Percentiles rank a stretch among this genome's conserved stretches.
phyloP scores from a whole-genome alignment of 2,113 vertebrate genomes.

The Leiothrix lutea region DNA sequence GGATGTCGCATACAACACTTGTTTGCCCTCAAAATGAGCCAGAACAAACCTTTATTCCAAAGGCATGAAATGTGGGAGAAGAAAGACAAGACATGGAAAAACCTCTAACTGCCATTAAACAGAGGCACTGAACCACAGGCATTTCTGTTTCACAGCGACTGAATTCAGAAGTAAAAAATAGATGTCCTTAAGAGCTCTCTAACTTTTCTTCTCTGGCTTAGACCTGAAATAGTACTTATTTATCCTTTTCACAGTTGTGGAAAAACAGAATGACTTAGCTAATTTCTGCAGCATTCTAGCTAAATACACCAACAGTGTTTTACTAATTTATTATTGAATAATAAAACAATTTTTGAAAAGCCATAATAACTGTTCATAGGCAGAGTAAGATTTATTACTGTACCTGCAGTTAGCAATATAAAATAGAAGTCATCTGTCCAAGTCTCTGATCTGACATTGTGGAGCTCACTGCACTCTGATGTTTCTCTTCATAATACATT shows the following conservation, averaged over 20 bases:
- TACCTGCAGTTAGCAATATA: not conserved
- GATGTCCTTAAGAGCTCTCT: not conserved
- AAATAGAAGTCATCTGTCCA: not conserved
- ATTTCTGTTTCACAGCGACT: not conserved
- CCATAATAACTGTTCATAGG: not conserved
- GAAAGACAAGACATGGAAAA: not conserved
- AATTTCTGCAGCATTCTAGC: not conserved
- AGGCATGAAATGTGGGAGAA: not conserved
- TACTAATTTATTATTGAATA: not conserved
- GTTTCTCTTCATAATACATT: not conserved
- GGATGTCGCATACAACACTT: not conserved
- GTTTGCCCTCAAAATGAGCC: not conserved
- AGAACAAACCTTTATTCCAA: not conserved
- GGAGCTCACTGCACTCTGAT: not conserved
- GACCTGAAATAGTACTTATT: not conserved
- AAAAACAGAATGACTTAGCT: not conserved
- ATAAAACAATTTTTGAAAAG: not conserved
- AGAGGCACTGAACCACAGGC: not conserved
- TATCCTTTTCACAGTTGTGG: not conserved
- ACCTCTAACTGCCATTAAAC: not conserved
- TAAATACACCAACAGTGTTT: not conserved
- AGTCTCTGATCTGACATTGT: not conserved
- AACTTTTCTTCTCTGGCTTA: not conserved
- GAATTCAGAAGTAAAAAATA: not conserved
- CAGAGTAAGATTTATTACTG: not conserved